Conservation (phyloP, 2,797 vertebrate genomes). For the Sarcoramphus papa region DNA sequence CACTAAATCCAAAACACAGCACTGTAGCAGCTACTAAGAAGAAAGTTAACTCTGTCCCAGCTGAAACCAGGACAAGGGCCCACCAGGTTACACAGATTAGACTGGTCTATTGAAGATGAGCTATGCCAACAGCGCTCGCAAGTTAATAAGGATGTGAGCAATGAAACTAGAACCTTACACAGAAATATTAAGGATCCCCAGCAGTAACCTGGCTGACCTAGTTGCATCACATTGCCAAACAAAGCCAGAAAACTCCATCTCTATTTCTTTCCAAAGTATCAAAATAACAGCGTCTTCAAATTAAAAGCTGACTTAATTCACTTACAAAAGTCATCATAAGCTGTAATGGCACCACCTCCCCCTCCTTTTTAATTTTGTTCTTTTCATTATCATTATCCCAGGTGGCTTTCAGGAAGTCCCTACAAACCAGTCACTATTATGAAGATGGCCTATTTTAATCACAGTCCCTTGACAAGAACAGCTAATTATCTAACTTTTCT, state of each 20-base stretch:
- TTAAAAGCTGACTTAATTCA: constrained; percentile 12
- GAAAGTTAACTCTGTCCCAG: no score
- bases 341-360: not conserved
- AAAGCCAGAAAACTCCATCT: not conserved
- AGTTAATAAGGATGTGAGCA: not conserved
- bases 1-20: no score
- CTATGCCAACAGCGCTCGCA: not conserved
- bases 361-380: constrained; percentile 40
- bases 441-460: constrained; percentile 61
- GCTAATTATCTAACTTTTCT: constrained; percentile 56
- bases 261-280: not conserved
- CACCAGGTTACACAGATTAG: not conserved
- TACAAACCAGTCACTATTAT: constrained; percentile 36
- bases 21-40: no score
- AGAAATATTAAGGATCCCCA: not conserved
- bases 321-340: not conserved
- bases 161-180: not conserved
- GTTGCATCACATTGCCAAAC: not conserved
- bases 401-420: constrained; percentile 42
- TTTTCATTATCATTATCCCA: constrained; percentile 55
- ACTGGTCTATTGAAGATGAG: not conserved
- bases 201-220: not conserved
- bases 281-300: not conserved
- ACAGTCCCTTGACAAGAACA: constrained; percentile 52
- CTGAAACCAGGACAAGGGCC: no score